Evolutionary conservation across 2,113 vertebrate species (phyloP), one percentile per base, ranked within the genome.

Genomic region (Myxocyprinus asiaticus): DNA sequence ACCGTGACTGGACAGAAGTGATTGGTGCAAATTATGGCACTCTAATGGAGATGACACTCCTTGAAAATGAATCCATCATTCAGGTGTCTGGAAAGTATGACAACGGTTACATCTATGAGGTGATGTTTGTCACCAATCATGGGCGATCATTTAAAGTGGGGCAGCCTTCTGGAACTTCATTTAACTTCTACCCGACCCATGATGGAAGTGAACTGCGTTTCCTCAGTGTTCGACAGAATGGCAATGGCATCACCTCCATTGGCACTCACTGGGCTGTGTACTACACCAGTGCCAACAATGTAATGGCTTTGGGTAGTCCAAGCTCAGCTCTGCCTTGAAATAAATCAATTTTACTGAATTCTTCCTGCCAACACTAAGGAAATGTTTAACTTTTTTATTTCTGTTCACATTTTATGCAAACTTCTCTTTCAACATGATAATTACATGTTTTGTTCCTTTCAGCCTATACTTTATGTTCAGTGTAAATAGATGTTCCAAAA

Each of bases 41-140:
- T 1, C 1, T 0, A 0, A 15, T 58, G 0, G 76, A 87, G 61
- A 9, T 89, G 9, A 1, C 15, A 0, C 81, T 89, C 0, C 56
- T 6, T 67, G 58, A 82, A 0, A 59, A 42, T 1, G 85, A 87
- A 63, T 1, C 0, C 15, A 82, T 88, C 64, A 1, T 73, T 64
- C 74, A 89, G 86, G 0, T 88, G 6, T 87, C 84, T 78, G 88
- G 88, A 2, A 90, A 88, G 73, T 82, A 71, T 59, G 9, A 79
- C 64, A 0, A 0, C 5, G 53, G 65, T 76, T 87, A 79, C 64
- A 78, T 90, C 78, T 84, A 76, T 61, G 73, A 85, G 62, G 0
- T 90, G 14, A 51, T 63, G 0, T 84, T 89, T 74, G 67, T 58
- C 67, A 89, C 87, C 71, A 84, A 56, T 44, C 77, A 6, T 14